Base-by-base conservation (phyloP, 2,113 vertebrate species). In the Aegithalos caudatus region DNA sequence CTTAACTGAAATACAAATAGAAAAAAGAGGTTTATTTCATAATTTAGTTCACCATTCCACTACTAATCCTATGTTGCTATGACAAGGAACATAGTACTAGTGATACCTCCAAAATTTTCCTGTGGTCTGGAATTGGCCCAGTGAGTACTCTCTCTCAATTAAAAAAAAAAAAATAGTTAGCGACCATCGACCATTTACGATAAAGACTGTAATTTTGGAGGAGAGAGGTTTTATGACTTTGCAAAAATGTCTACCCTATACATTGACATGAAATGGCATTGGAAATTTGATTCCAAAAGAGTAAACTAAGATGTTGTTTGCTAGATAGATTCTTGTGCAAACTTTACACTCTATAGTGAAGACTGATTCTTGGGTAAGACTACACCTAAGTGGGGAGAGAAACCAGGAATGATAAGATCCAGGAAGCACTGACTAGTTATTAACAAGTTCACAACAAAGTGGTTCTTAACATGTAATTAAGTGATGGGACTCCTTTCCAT, bases 161-260 rank as follows among this genome's bases (percentile, higher is more conserved):
- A n/a, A 78, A 38, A 44, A 33, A n/a, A 44, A 21, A 33, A 50
- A 58, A 71, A 13, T 5, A 38, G 6, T 14, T 53, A 82, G 12
- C 3, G 1, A 4, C 2, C 6, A 27, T 76, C 3, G 1, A 4
- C 2, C 6, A 27, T 76, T 50, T 67, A 70, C 7, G 48, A 9
- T 38, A 50, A 66, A 42, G 31, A 17, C 25, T 71, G 4, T 8
- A 19, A 24, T 48, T 76, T 45, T 82, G 18, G 19, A 80, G 28
- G 12, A 64, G 9, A 74, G 80, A 47, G 4, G 12, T 42, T 50
- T 60, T 50, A 54, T 17, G 31, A 64, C 14, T 54, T 81, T 67
- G 56, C 3, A 70, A 78, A 94, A 78, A 47, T 35, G 2, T 60
- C 77, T 47, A 27, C 6, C 12, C 8, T 48, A 27, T 19, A 50